Percentiles rank a stretch among this genome's conserved stretches.
phyloP scores from a whole-genome alignment of 2,888 invertebrate species.

The Cetonia aurata region DNA sequence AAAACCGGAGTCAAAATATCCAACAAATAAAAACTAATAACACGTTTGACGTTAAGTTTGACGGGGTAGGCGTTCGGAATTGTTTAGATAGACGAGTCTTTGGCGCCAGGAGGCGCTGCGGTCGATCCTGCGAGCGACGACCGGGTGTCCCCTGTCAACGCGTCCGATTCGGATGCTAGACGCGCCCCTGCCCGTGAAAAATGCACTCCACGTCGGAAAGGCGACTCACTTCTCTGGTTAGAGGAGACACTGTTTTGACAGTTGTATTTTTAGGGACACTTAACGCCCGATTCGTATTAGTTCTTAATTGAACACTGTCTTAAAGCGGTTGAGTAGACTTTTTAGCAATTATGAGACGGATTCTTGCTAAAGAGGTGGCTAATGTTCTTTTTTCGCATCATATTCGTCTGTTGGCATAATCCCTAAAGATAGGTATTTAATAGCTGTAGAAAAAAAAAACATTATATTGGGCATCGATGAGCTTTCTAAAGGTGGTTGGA shows the following conservation, averaged over 20 bases:
- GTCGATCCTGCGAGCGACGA: constrained; percentile 44
- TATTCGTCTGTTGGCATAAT: neutral
- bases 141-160: constrained; percentile 44
- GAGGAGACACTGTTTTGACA: constrained; percentile 56
- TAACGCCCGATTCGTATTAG: constrained; percentile 56
- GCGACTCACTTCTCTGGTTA: constrained; percentile 49
- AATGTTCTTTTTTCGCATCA: constrained; percentile 11
- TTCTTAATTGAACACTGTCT: constrained; percentile 52
- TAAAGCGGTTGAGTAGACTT: constrained; percentile 25
- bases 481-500: no score
- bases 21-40: constrained; percentile 43
- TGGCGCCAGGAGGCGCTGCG: constrained; percentile 56
- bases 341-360: constrained; percentile 29
- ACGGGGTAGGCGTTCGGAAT: constrained; percentile 51
- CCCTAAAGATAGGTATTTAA: neutral
- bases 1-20: constrained; percentile 42
- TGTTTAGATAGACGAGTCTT: constrained; percentile 57
- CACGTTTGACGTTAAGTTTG: constrained; percentile 43
- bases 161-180: constrained; percentile 20
- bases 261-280: constrained; percentile 58
- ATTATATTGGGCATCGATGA: no score
- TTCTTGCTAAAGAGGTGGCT: constrained; percentile 1
- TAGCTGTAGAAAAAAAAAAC: no score
- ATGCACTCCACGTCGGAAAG: constrained; percentile 2
- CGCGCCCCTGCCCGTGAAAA: neutral